Evolutionary conservation across 23 tunicate species (phyloP).

Genomic region (Diplosoma virens): DNA sequence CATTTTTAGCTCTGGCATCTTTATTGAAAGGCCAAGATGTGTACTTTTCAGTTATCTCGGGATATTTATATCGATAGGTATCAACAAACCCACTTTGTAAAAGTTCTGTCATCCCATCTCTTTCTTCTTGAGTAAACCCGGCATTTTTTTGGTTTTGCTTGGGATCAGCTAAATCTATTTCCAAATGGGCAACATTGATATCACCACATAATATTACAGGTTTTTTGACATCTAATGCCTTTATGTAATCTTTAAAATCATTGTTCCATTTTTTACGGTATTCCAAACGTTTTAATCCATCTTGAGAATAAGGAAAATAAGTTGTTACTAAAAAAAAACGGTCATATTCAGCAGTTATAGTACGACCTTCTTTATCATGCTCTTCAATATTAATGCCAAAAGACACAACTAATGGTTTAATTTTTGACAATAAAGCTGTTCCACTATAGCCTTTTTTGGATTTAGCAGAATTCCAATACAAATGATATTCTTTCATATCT

Average conservation of each 20-base stretch:
- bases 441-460: constrained; percentile 80
- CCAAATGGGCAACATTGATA: constrained; percentile 87
- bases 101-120: constrained; percentile 78
- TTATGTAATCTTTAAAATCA: constrained; percentile 74
- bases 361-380: constrained; percentile 89
- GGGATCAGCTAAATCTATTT: constrained; percentile 90
- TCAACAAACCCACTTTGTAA: constrained; percentile 72
- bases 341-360: constrained; percentile 92
- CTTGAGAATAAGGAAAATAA: constrained; percentile 95
- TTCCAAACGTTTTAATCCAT: constrained; percentile 69
- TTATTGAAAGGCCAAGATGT: constrained; percentile 97
- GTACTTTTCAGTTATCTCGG: constrained; percentile 68
- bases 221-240: constrained; percentile 58
- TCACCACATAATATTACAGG: constrained; percentile 96
- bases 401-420: constrained; percentile 46
- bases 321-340: constrained; percentile 79
- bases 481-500: constrained; percentile 51
- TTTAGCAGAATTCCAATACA: constrained; percentile 53
- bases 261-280: constrained; percentile 89
- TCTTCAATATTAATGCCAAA: constrained; percentile 76
- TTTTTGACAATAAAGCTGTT: constrained; percentile 60
- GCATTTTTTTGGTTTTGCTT: constrained; percentile 77
- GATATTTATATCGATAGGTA: constrained; percentile 76
- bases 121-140: constrained; percentile 92
- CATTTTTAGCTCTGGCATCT: constrained; percentile 85